Evolutionary conservation across 2,797 vertebrate genomes (phyloP), one percentile per base, ranked within the genome.

Genomic region (Coreius guichenoti): DNA sequence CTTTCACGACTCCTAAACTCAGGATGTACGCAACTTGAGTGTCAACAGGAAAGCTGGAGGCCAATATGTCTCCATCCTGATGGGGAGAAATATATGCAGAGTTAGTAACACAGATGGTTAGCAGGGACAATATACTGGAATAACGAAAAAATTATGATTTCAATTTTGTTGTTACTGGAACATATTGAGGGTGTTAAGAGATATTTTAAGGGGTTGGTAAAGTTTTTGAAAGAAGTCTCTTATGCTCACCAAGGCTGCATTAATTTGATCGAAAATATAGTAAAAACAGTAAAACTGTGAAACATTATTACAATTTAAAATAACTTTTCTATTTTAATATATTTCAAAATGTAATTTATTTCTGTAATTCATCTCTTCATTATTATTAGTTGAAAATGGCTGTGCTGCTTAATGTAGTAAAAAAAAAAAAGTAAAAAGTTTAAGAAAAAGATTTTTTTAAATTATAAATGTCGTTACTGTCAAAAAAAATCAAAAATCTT

Each of bases 11-110:
- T 86, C 98, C 98, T 88, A 99, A 96, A 89, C 98, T 99, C 85
- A 99, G 95, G 92, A 99, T 99, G 94, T 99, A 99, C 8, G 98
- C 98, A 86, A 99, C 98, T 92, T 99, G 98, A 87, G 98, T 99
- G 90, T 99, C 98, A 90, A 98, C 94, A 74, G 98, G 97, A 91
- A 99, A 99, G 92, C 92, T 97, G 93, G 98, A 99, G 84, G 98
- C 98, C 94, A 99, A 93, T 93, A 99, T 98, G 93, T 99, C 98
- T 93, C 98, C 98, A 96, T 99, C 98, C 98, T 99, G 92, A 81
- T 47, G 92, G 33, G 92, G 23, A 86, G 77, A 89, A 0, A 81
- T 23, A 69, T 23, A 81, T 51, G 3, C 26, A 8, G 67, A 49
- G 43, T 33, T 45, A 61, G 54, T 4, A 61, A 78, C 74, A 74